A percentile compares a stretch with the other conserved stretches of the same genome.
Evolutionary conservation across 92 coral and sea anemone species (phyloP).

Genomic region (Palythoa grandiflora): DNA sequence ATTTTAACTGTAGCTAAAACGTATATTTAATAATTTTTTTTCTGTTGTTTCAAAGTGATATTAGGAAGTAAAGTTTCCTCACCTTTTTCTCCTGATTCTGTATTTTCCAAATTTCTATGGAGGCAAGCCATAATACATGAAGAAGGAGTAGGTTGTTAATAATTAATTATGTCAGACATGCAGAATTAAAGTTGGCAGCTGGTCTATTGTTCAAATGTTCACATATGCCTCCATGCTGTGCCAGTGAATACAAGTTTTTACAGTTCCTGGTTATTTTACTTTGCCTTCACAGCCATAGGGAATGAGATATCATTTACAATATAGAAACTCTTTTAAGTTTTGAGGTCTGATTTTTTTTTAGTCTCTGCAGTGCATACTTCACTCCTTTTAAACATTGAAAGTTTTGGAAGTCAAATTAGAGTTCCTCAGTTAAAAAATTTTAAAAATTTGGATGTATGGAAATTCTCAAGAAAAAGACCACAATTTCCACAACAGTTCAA

Average conservation of each 20-base stretch:
- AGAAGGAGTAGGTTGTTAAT: neutral
- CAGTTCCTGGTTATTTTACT: conserved; percentile 22
- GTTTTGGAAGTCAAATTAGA: neutral
- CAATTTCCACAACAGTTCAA: neutral
- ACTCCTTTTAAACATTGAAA: neutral
- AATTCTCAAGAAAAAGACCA: neutral
- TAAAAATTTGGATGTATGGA: neutral
- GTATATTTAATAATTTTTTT: too few species aligned
- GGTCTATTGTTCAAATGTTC: conserved; percentile 23
- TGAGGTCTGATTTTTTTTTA: neutral
- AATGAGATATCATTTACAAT: neutral
- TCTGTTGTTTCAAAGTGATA: neutral
- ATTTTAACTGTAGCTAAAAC: too few species aligned
- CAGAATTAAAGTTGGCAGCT: conserved; percentile 21
- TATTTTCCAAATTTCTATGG: neutral
- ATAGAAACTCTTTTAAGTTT: neutral
- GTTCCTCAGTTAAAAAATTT: neutral
- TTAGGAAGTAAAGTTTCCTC: neutral
- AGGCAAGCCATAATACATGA: neutral
- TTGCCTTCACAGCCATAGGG: neutral
- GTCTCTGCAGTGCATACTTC: too few species aligned
- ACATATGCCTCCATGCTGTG: conserved; percentile 29
- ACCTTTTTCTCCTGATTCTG: neutral
- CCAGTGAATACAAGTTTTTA: conserved; percentile 17
- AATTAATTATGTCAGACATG: neutral